Percentiles rank a stretch among this genome's conserved stretches.
Conservation (phyloP, 2,113 vertebrate species). For the Columba janthina region DNA sequence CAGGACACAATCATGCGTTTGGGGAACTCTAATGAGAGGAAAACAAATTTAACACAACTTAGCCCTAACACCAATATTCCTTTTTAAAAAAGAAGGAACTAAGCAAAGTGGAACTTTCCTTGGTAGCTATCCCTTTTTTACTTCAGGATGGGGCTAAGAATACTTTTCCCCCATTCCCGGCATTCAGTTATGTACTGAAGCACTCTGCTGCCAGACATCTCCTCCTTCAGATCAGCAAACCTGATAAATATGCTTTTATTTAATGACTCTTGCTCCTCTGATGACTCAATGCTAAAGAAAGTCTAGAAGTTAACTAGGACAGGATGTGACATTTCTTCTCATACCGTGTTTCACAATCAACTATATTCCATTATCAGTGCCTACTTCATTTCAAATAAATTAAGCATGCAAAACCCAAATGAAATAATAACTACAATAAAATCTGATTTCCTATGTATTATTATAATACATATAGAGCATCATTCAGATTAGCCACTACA, state of each 20-base stretch:
- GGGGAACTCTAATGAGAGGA: background rate
- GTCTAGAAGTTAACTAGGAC: background rate
- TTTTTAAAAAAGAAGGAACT: background rate
- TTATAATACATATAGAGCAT: background rate
- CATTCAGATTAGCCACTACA: background rate
- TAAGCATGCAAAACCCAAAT: background rate
- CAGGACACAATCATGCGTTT: background rate
- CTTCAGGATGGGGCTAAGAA: background rate
- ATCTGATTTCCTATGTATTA: background rate
- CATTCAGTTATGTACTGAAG: background rate
- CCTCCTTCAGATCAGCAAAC: background rate
- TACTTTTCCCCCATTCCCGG: background rate
- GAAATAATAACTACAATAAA: background rate
- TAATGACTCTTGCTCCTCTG: background rate
- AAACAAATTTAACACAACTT: background rate
- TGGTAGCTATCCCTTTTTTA: background rate
- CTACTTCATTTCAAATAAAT: background rate
- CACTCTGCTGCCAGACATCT: background rate
- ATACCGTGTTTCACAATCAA: background rate
- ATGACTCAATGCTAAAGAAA: background rate
- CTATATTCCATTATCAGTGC: background rate
- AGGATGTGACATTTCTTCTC: background rate
- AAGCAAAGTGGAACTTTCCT: background rate
- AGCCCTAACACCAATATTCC: background rate
- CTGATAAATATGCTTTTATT: background rate